A percentile compares a stretch with the other conserved stretches of the same genome.
Conservation (phyloP, 92 coral and sea anemone species). For the Muricea muricata region DNA sequence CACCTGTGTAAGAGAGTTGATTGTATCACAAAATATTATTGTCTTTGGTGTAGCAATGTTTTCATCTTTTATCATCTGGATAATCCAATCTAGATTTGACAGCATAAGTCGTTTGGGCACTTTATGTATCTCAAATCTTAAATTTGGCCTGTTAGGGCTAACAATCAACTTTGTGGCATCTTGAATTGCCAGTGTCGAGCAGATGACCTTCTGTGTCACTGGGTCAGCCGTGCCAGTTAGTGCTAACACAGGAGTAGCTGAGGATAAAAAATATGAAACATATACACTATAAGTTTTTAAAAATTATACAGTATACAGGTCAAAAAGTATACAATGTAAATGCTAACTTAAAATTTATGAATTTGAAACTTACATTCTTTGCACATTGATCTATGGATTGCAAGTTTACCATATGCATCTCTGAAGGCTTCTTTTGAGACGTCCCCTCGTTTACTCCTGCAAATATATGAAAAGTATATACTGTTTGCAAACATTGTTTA, state of each 20-base stretch:
- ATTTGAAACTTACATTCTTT: constrained; percentile 31
- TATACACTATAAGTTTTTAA: not conserved
- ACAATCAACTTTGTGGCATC: constrained; percentile 33
- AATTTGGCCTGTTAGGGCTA: constrained; percentile 54
- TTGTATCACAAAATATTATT: constrained; percentile 12
- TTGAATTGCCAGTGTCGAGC: constrained; percentile 33
- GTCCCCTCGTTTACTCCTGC: not conserved
- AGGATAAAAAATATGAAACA: not conserved
- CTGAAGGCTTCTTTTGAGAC: constrained; percentile 23
- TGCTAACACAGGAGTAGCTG: constrained; percentile 51
- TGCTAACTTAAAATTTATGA: not conserved
- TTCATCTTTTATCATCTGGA: constrained; percentile 23
- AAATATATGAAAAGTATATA: not conserved
- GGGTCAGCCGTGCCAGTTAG: constrained; percentile 65
- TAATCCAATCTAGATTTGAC: constrained; percentile 52
- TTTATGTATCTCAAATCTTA: constrained; percentile 23
- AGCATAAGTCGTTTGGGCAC: constrained; percentile 28
- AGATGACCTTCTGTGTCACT: constrained; percentile 43
- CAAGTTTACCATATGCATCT: constrained; percentile 39
- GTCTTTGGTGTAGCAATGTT: constrained; percentile 8
- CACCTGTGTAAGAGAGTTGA: constrained; percentile 5
- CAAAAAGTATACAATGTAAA: not conserved
- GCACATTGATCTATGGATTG: constrained; percentile 48
- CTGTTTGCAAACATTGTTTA: not conserved
- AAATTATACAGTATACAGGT: not conserved